Evolutionary conservation across 2,113 vertebrate species (phyloP), one percentile per base, ranked within the genome.

Genomic region (Forbesichthys papilliferus): DNA sequence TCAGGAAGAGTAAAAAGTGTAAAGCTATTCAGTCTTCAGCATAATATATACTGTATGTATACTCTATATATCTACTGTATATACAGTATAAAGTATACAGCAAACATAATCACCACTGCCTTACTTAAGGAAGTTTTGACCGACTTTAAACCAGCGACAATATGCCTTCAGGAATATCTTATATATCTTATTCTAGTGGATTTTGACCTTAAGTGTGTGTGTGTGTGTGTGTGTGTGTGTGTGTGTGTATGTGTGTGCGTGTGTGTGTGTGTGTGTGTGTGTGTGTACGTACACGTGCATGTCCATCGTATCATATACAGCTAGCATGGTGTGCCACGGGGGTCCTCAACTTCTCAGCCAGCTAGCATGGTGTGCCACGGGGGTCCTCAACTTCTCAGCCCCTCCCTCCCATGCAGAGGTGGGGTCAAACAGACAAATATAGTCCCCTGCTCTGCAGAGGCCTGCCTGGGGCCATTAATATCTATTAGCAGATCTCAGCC

Each of bases 401-500:
- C 60, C 61, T 56, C 72, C 62, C 73, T 74, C 81, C 82, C 74
- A 64, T 82, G 61, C 80, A 12, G 84, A 81, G 84, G 81, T 57
- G 55, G 77, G 85, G 87, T 86, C 80, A 86, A 77, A 84, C 56
- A 81, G 82, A 75, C 89, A 86, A 84, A 74, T 68, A 79, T 77
- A 69, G 68, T 66, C 75, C 80, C 64, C 65, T 62, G 86, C 77
- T 78, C 87, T 80, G 70, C 52, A 69, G 85, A 91, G 84, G 83
- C 77, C 89, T 86, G 85, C 86, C 89, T 81, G 78, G 60, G 84
- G 82, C 84, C 76, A 87, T 90, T 84, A 89, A 81, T 80, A 86
- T 91, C 89, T 79, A 84, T 90, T 87, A 88, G 85, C 83, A 78
- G 84, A 80, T 42, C 36, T 42, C 36, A 82, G 78, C 78, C 65